Percentiles rank a stretch among this genome's conserved stretches.
Evolutionary conservation across 2,888 invertebrate species (phyloP).

Genomic region (Amphipoea lucens): DNA sequence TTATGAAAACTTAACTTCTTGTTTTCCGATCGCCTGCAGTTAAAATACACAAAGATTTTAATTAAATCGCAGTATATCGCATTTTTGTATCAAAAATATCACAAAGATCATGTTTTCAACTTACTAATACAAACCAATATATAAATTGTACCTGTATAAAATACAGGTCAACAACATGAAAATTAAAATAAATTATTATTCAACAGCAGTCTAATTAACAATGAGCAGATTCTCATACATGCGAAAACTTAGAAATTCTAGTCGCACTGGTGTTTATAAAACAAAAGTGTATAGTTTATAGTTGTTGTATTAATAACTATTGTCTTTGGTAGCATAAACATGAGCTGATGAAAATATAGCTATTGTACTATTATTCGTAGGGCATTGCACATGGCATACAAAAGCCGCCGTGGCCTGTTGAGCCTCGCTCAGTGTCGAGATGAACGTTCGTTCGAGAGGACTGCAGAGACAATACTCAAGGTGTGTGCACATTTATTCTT

Average conservation of each 20-base stretch:
- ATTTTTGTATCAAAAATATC: background rate
- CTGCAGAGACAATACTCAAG: conserved; percentile 86
- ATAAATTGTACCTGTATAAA: background rate
- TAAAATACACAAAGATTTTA: background rate
- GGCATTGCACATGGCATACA: conserved; percentile 88
- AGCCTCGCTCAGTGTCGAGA: conserved; percentile 85
- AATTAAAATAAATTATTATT: conserved; percentile 52
- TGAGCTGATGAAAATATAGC: conserved; percentile 75
- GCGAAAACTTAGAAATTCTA: conserved; percentile 82
- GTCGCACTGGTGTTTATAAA: conserved; percentile 84
- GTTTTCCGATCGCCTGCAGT: background rate
- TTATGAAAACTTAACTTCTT: background rate
- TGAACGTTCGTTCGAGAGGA: conserved; percentile 80
- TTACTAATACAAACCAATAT: background rate
- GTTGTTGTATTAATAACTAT: conserved; percentile 87
- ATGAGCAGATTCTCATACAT: conserved; percentile 75
- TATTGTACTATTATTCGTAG: conserved; percentile 82
- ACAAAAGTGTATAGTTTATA: conserved; percentile 85
- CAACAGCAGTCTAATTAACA: conserved; percentile 65
- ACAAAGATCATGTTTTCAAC: background rate
- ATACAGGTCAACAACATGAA: conserved; percentile 69
- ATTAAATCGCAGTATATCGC: background rate
- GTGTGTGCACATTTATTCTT: conserved; percentile 67
- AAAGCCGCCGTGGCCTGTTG: conserved; percentile 86
- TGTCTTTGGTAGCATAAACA: conserved; percentile 85